phyloP scores from a whole-genome alignment of 2,888 invertebrate species.

The Aspidapion aeneum region DNA sequence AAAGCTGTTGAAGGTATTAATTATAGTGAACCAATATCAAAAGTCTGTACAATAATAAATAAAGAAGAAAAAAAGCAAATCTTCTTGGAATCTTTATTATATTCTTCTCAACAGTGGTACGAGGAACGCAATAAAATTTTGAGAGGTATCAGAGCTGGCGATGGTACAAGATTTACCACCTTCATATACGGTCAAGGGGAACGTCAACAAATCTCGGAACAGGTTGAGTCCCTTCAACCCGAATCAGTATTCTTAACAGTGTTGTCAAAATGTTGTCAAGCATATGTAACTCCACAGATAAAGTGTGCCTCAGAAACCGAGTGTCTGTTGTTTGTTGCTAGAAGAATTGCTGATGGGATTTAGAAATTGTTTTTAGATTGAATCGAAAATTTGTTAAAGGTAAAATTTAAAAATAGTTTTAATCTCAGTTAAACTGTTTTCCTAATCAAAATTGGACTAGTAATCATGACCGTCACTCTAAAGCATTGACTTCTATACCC shows the following conservation, averaged over 20 bases:
- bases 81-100: constrained; percentile 83
- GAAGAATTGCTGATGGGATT: constrained; percentile 76
- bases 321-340: constrained; percentile 81
- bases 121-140: constrained; percentile 73
- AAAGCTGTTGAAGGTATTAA: constrained; percentile 74
- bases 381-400: too few relatives aligned
- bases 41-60: constrained; percentile 81
- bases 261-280: constrained; percentile 85
- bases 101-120: constrained; percentile 82
- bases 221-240: constrained; percentile 59
- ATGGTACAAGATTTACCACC: constrained; percentile 69
- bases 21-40: constrained; percentile 79
- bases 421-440: too few relatives aligned
- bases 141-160: constrained; percentile 52
- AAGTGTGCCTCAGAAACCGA: constrained; percentile 82
- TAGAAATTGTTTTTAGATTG: constrained; percentile 79
- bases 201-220: constrained; percentile 56
- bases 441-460: constrained; percentile 20
- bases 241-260: constrained; percentile 76
- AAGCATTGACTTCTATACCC: too few relatives aligned
- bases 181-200: constrained; percentile 89
- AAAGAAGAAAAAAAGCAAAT: constrained; percentile 86
- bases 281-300: constrained; percentile 79
- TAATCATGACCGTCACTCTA: constrained; percentile 22
- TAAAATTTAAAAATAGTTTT: too few relatives aligned